Conservation (phyloP, 1,140 invertebrate species). For the Bradysia coprophila region DNA sequence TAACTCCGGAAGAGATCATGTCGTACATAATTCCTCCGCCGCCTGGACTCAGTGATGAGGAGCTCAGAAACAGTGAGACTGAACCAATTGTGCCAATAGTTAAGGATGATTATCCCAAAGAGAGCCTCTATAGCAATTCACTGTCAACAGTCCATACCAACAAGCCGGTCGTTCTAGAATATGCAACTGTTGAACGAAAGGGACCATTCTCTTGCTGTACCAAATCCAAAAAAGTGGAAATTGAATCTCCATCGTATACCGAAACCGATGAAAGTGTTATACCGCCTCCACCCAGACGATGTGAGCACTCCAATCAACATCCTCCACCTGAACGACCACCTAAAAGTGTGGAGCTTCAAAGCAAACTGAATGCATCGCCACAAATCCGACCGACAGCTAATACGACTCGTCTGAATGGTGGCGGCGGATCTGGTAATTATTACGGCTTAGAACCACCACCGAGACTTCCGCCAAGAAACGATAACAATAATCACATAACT, state of each 20-base stretch:
- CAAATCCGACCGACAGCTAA: constrained; percentile 9
- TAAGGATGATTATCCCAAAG: constrained; percentile 5
- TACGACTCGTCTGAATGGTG: not conserved
- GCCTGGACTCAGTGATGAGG: constrained; percentile 27
- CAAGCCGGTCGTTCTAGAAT: constrained; percentile 34
- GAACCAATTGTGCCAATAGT: constrained; percentile 24
- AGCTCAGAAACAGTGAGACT: constrained; percentile 7
- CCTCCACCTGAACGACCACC: constrained; percentile 36
- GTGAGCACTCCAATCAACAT: constrained; percentile 25
- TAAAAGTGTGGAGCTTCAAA: constrained; percentile 26
- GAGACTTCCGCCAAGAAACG: constrained; percentile 10
- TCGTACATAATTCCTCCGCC: constrained; percentile 67
- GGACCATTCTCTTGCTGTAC: constrained; percentile 44
- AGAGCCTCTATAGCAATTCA: constrained; percentile 7
- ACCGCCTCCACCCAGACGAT: constrained; percentile 33
- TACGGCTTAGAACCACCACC: constrained; percentile 19
- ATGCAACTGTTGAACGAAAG: constrained; percentile 42
- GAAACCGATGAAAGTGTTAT: constrained; percentile 24
- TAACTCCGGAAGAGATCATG: constrained; percentile 59
- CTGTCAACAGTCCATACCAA: not conserved
- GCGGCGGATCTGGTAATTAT: constrained; percentile 19
- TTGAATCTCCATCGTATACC: constrained; percentile 25
- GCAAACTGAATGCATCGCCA: constrained; percentile 17
- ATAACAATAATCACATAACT: constrained; percentile 17
- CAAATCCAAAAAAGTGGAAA: constrained; percentile 29